Conservation (phyloP, 2,113 vertebrate species). For the Chlamydotis undulata region DNA sequence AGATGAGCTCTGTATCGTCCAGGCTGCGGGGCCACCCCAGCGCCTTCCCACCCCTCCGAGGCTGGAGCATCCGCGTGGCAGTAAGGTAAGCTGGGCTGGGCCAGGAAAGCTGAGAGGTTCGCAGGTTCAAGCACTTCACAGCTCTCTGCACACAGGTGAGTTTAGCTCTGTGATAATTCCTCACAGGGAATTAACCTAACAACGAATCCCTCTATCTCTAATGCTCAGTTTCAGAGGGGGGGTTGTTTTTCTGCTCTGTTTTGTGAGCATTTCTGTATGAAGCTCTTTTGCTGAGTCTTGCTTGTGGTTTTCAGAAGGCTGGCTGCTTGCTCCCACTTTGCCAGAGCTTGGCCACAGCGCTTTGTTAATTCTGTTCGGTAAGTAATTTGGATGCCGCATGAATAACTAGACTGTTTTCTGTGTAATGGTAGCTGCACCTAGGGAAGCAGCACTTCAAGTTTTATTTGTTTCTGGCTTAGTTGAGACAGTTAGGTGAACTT, state of each 20-base stretch:
- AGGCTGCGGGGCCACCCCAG: rapidly evolving
- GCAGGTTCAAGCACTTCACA: not conserved
- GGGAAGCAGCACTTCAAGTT: not conserved
- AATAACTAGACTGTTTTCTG: not conserved
- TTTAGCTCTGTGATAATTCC: not conserved
- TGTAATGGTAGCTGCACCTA: not conserved
- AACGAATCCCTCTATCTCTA: not conserved
- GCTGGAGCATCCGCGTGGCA: not conserved
- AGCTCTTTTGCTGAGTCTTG: not conserved
- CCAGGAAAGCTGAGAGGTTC: not conserved
- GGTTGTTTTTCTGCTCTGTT: not conserved
- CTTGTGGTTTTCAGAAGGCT: not conserved
- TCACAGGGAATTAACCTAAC: not conserved
- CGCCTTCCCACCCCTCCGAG: not conserved
- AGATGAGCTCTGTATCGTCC: not conserved
- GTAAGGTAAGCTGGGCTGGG: not conserved
- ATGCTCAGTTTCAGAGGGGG: not conserved
- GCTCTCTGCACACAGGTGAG: not conserved
- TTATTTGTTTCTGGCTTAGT: not conserved
- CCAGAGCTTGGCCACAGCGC: not conserved
- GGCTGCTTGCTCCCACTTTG: not conserved
- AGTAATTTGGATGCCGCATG: not conserved
- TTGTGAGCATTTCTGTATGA: not conserved
- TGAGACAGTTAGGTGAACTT: not conserved
- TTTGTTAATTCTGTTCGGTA: not conserved